phyloP scores from a whole-genome alignment of 2,797 vertebrate species.

The Centroberyx gerrardi region DNA sequence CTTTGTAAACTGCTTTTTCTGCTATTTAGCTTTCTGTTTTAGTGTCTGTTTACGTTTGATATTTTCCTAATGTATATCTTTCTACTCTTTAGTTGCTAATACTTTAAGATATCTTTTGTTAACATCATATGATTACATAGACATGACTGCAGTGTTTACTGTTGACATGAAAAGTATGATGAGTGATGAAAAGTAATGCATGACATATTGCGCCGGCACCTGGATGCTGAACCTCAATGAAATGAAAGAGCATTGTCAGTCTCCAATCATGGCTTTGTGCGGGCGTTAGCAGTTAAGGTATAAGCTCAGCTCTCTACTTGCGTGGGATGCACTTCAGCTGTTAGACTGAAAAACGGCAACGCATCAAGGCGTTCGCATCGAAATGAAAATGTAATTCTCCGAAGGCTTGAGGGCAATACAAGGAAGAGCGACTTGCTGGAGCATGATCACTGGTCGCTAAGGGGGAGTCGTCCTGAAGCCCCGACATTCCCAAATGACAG shows the following conservation, averaged over 20 bases:
- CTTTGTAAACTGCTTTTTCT: neutral
- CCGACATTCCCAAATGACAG: conserved; percentile 62
- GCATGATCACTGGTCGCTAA: conserved; percentile 62
- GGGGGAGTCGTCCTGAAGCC: conserved; percentile 52
- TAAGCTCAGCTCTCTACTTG: conserved; percentile 43
- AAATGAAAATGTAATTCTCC: conserved; percentile 78
- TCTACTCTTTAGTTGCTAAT: neutral
- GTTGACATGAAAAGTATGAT: neutral
- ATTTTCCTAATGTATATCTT: neutral
- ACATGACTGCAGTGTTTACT: conserved; percentile 5
- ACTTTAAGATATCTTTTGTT: too few species aligned
- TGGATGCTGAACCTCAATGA: conserved; percentile 31
- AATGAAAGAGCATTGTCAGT: conserved; percentile 48
- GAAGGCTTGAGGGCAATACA: conserved; percentile 62
- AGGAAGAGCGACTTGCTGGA: conserved; percentile 57
- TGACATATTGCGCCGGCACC: conserved; percentile 17
- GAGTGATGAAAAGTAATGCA: neutral
- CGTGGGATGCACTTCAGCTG: conserved; percentile 54
- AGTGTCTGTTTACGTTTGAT: neutral
- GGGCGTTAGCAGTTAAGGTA: conserved; percentile 53
- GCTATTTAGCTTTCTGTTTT: neutral
- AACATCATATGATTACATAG: too few species aligned
- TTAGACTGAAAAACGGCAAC: conserved; percentile 67
- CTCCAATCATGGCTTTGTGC: conserved; percentile 56
- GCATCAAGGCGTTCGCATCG: conserved; percentile 68